phyloP scores from a whole-genome alignment of 35 echinoderm and acorn worm species.

The Ophioderma brevispina region DNA sequence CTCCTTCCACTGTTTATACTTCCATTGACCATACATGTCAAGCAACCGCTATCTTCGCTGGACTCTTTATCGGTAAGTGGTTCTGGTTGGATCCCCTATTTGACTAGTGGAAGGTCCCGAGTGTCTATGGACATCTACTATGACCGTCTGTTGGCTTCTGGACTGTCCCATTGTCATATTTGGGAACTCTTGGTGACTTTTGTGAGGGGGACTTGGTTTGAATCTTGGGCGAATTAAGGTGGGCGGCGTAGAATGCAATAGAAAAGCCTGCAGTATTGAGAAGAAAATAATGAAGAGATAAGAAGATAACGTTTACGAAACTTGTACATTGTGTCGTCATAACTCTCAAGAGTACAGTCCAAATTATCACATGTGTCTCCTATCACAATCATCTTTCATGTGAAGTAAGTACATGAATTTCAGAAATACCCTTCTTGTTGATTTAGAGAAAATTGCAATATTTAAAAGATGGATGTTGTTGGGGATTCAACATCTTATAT shows the following conservation, averaged over 20 bases:
- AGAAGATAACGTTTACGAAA: no score
- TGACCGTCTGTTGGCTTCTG: constrained; percentile 65
- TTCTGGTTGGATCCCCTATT: constrained; percentile 50
- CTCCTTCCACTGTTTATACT: constrained; percentile 13
- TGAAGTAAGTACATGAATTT: no score
- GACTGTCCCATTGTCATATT: constrained; percentile 19
- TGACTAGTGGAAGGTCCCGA: constrained; percentile 56
- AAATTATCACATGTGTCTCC: no score
- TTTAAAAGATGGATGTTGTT: no score
- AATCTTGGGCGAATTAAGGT: constrained; percentile 51
- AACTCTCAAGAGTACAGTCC: no score
- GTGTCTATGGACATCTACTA: constrained; percentile 82
- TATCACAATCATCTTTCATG: no score
- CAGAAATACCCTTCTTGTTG: no score
- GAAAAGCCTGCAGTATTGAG: constrained; percentile 79
- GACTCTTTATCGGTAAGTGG: constrained; percentile 76
- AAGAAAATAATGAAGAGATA: no score
- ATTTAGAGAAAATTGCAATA: no score
- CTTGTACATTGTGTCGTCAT: no score
- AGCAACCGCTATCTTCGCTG: constrained; percentile 98
- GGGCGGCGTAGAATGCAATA: constrained; percentile 64
- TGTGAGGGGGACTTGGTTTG: constrained; percentile 26
- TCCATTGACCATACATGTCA: constrained; percentile 60
- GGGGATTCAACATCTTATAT: no score
- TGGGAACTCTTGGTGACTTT: constrained; percentile 34